A percentile compares a stretch with the other conserved stretches of the same genome.
Evolutionary conservation across 2,113 vertebrate genomes (phyloP).

Genomic region (Eulemur macaco): DNA sequence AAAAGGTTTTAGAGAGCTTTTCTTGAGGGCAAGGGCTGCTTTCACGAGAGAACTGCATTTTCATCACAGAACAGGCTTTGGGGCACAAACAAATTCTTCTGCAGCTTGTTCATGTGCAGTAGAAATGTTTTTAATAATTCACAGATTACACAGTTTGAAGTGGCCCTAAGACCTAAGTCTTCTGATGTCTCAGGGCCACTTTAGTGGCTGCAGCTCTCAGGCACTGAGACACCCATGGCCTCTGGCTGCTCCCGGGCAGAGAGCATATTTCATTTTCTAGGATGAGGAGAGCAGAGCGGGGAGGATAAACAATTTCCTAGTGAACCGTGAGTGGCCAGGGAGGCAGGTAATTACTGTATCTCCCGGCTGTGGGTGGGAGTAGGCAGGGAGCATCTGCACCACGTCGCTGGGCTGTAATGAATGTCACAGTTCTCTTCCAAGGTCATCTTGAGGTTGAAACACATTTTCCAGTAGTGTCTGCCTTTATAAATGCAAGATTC

Average conservation of each 20-base stretch:
- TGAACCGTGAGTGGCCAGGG: neutral
- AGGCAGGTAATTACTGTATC: constrained; percentile 56
- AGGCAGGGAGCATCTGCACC: neutral
- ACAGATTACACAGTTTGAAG: fast-evolving
- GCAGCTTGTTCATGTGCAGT: neutral
- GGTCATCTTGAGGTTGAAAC: constrained; percentile 21
- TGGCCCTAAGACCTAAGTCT: neutral
- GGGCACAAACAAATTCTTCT: neutral
- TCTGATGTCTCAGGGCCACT: neutral
- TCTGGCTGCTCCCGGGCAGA: neutral
- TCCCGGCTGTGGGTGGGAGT: neutral
- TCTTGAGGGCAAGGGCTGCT: neutral
- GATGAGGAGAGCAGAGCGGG: constrained; percentile 14
- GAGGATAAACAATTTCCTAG: constrained; percentile 45
- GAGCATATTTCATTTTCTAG: constrained; percentile 13
- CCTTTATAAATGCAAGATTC: neutral
- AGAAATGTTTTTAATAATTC: fast-evolving
- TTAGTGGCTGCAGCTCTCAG: neutral
- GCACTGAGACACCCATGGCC: neutral
- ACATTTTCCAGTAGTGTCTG: neutral
- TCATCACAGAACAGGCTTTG: neutral
- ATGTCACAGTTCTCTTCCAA: neutral
- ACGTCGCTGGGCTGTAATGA: neutral
- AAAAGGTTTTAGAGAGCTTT: neutral
- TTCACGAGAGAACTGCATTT: neutral